Percentiles rank a stretch among this genome's conserved stretches.
Evolutionary conservation across 2,113 vertebrate species (phyloP).

Genomic region (Notarius lentiginosus): DNA sequence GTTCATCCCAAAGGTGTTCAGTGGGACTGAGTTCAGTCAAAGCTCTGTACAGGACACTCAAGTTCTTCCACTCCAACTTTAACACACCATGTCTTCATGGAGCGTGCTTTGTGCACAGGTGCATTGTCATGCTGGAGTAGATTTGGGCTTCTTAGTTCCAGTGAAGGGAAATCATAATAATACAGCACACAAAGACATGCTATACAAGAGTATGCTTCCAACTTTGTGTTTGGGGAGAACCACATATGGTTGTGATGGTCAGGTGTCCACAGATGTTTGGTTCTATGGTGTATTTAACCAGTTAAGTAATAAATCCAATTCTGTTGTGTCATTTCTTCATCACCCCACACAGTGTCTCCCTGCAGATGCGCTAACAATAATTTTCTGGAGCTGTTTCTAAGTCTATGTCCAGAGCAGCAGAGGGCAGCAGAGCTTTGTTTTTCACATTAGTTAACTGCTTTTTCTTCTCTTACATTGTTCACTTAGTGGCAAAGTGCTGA

Average conservation of each 20-base stretch:
- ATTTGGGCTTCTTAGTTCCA: no score
- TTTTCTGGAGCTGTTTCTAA: not conserved
- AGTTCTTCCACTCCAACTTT: no score
- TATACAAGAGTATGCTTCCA: no score
- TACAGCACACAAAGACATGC: no score
- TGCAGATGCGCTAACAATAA: not conserved
- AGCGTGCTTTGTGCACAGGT: no score
- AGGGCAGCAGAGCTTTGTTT: conserved; percentile 26
- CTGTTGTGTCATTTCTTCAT: not conserved
- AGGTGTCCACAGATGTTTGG: not conserved
- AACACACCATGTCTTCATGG: no score
- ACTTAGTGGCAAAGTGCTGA: not conserved
- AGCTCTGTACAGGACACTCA: no score
- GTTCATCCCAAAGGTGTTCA: no score
- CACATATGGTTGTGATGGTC: not conserved
- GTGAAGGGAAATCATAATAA: not conserved
- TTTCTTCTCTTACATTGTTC: not conserved
- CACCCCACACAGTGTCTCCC: not conserved
- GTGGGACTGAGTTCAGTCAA: no score
- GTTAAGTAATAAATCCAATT: not conserved
- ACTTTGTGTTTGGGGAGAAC: not conserved
- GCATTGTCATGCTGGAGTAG: no score
- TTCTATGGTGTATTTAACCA: not conserved
- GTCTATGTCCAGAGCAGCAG: not conserved
- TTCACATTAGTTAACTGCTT: not conserved